Evolutionary conservation across 1,140 invertebrate species (phyloP).

Genomic region (Drosophila nigrodunni): DNA sequence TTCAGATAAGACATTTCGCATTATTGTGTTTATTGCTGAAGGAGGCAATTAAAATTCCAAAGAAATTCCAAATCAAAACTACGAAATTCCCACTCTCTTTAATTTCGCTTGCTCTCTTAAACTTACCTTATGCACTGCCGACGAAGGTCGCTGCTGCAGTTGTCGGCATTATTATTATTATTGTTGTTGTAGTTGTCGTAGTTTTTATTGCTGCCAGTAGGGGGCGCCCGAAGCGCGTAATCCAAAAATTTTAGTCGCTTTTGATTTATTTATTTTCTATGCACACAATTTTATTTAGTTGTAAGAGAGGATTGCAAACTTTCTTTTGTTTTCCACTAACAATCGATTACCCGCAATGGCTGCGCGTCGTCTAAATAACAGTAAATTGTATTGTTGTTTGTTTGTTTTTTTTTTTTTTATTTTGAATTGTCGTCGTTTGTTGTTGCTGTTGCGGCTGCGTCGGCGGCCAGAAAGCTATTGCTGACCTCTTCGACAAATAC

Average conservation of each 20-base stretch:
- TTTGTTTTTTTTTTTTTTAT: constrained; percentile 45
- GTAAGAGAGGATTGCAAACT: constrained; percentile 22
- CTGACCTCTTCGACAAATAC: constrained; percentile 71
- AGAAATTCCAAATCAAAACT: constrained; percentile 34
- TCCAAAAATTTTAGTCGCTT: constrained; percentile 58
- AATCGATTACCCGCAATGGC: constrained; percentile 54
- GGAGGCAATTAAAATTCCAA: constrained; percentile 48
- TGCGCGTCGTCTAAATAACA: constrained; percentile 56
- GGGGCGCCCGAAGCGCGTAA: constrained; percentile 57
- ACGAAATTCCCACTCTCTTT: constrained; percentile 10
- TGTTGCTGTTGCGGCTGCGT: constrained; percentile 36
- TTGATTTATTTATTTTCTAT: constrained; percentile 27
- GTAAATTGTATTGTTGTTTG: constrained; percentile 72
- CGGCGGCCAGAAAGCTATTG: constrained; percentile 37
- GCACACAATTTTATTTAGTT: constrained; percentile 14
- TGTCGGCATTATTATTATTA: constrained; percentile 48
- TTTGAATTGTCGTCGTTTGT: constrained; percentile 40
- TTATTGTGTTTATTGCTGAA: constrained; percentile 27
- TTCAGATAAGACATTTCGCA: constrained; percentile 45
- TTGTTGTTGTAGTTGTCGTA: constrained; percentile 31
- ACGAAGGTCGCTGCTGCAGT: constrained; percentile 60
- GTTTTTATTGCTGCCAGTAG: constrained; percentile 13
- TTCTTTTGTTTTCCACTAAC: constrained; percentile 46
- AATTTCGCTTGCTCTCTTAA: neutral
- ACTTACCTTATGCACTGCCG: constrained; percentile 75